Evolutionary conservation across 2,797 vertebrate genomes (phyloP).

Genomic region (Phaenicophaeus curvirostris): DNA sequence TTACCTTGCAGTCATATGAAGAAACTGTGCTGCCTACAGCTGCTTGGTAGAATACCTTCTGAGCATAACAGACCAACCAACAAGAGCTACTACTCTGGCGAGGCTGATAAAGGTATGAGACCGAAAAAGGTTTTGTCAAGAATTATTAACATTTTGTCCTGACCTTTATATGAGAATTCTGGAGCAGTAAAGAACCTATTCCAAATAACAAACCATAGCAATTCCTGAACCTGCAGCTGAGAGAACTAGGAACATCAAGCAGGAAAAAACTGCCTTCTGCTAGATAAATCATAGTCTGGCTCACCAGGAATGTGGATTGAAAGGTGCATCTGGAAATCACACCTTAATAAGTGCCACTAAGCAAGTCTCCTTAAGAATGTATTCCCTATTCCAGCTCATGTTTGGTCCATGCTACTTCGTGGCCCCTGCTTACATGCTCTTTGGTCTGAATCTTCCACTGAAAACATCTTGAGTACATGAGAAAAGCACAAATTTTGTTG

Average conservation of each 20-base stretch:
- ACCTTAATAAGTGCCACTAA: neutral
- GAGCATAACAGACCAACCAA: neutral
- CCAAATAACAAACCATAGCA: neutral
- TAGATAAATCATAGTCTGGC: neutral
- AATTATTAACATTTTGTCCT: neutral
- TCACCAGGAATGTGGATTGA: neutral
- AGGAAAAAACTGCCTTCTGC: neutral
- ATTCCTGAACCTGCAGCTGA: neutral
- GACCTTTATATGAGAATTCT: neutral
- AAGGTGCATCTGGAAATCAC: neutral
- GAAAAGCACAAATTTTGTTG: neutral
- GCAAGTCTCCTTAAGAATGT: neutral
- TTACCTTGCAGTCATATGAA: neutral
- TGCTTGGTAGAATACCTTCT: neutral
- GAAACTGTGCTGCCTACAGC: neutral
- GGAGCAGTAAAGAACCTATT: neutral
- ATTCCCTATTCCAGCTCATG: neutral
- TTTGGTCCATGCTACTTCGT: neutral
- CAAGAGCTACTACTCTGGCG: neutral
- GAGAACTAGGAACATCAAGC: neutral
- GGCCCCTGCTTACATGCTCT: neutral
- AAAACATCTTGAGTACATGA: neutral
- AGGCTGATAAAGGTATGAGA: neutral
- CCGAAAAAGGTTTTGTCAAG: neutral
- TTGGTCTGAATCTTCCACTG: neutral